Percentiles rank a stretch among this genome's conserved stretches.
Evolutionary conservation across 2,888 invertebrate species (phyloP).

Genomic region (Mythimna impura): DNA sequence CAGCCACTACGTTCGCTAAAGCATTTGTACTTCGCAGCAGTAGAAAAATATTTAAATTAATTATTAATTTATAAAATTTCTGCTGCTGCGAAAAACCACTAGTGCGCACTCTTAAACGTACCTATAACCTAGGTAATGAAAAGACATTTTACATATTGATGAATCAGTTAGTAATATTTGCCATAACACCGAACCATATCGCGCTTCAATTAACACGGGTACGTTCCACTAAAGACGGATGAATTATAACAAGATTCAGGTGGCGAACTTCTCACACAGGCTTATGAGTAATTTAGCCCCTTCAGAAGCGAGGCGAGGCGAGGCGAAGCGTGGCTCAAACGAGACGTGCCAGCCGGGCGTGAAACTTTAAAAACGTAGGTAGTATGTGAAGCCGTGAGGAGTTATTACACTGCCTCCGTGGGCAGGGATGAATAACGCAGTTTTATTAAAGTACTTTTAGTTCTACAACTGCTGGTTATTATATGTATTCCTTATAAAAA

Average conservation of each 20-base stretch:
- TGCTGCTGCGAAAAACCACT: no score
- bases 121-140: no score
- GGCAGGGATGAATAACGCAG: slow-evolving; percentile 9
- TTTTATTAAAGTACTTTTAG: slow-evolving; percentile 7
- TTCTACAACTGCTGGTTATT: slow-evolving; percentile 5
- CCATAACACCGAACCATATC: neutral
- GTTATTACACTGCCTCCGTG: slow-evolving; percentile 31
- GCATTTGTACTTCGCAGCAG: no score
- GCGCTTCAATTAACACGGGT: slow-evolving; percentile 9
- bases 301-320: slow-evolving; percentile 13
- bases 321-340: slow-evolving; percentile 12
- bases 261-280: slow-evolving; percentile 27
- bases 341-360: slow-evolving; percentile 19
- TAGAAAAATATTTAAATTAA: no score
- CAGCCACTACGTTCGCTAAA: no score
- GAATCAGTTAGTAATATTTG: neutral
- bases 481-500: neutral
- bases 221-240: neutral
- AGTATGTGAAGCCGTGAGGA: slow-evolving; percentile 17
- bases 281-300: slow-evolving; percentile 38
- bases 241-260: slow-evolving; percentile 26
- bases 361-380: slow-evolving; percentile 39
- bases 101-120: no score
- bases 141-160: no score
- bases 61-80: no score